Conservation (phyloP, 2,113 vertebrate genomes). For the Turnix velox region DNA sequence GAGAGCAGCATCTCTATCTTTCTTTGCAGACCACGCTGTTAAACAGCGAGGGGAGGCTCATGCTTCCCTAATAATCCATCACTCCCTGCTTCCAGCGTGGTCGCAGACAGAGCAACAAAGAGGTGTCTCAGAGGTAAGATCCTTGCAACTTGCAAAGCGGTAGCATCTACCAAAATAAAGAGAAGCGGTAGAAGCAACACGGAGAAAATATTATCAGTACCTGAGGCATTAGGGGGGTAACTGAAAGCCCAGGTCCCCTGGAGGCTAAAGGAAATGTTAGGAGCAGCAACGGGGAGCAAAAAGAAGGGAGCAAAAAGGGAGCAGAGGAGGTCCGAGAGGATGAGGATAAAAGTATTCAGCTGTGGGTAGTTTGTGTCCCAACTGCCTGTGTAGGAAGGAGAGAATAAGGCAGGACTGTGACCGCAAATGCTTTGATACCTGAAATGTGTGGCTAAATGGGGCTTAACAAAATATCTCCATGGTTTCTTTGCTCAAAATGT, state of each 20-base stretch:
- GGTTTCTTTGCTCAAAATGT: background rate
- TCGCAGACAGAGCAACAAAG: constrained; percentile 65
- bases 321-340: background rate
- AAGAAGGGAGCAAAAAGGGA: background rate
- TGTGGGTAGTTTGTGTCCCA: background rate
- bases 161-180: background rate
- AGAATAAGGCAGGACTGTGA: background rate
- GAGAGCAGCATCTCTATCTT: constrained; percentile 64
- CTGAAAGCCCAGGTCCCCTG: background rate
- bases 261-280: background rate
- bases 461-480: background rate
- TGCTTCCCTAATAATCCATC: constrained; percentile 60
- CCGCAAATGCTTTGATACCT: background rate
- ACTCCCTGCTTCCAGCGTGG: constrained; percentile 47
- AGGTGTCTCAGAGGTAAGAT: constrained; percentile 63
- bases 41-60: constrained; percentile 31
- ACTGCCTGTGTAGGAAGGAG: background rate
- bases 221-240: background rate
- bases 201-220: background rate
- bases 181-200: background rate
- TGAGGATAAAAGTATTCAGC: background rate
- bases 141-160: background rate
- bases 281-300: background rate
- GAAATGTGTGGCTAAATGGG: background rate
- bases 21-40: constrained; percentile 62